Conservation (phyloP, 2,888 invertebrate genomes). For the Flexamia atlantica region DNA sequence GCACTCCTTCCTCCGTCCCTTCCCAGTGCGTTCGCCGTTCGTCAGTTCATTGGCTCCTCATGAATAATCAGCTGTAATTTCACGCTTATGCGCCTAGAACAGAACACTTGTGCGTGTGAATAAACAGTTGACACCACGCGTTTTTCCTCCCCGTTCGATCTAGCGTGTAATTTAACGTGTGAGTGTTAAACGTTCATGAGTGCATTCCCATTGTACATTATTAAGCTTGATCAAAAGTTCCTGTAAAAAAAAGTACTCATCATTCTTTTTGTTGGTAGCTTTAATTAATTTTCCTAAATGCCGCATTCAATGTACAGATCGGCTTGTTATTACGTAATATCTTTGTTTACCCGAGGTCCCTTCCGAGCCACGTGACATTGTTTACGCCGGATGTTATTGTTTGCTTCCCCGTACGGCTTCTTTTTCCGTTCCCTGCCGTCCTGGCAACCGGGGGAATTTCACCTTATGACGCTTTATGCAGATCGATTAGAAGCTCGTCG, state of each 20-base stretch:
- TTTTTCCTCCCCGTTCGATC: background rate
- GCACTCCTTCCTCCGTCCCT: background rate
- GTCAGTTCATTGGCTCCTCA: conserved; percentile 43
- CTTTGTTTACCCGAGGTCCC: too few relatives aligned
- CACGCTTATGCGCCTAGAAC: conserved; percentile 18
- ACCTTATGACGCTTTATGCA: background rate
- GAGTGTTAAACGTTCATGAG: too few relatives aligned
- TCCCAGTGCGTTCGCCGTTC: background rate
- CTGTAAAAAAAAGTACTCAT: too few relatives aligned
- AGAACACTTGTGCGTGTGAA: conserved; percentile 30
- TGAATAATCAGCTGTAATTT: conserved; percentile 43
- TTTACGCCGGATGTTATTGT: conserved; percentile 54
- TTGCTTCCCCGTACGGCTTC: conserved; percentile 37
- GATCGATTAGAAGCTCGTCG: too few relatives aligned
- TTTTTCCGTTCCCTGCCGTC: background rate
- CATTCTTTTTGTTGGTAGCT: too few relatives aligned
- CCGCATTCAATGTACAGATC: too few relatives aligned
- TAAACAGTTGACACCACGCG: conserved; percentile 18
- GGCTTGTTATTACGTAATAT: too few relatives aligned
- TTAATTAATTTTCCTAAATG: too few relatives aligned
- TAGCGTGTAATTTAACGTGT: background rate
- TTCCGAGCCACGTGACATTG: conserved; percentile 15
- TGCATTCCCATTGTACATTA: too few relatives aligned
- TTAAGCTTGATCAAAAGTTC: too few relatives aligned
- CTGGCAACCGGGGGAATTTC: background rate